These are phyloP conservation scores for Neolamprologus hecqui DNA, from an alignment of 2,113 vertebrate genomes.

Conservation along the genomic window DNA sequence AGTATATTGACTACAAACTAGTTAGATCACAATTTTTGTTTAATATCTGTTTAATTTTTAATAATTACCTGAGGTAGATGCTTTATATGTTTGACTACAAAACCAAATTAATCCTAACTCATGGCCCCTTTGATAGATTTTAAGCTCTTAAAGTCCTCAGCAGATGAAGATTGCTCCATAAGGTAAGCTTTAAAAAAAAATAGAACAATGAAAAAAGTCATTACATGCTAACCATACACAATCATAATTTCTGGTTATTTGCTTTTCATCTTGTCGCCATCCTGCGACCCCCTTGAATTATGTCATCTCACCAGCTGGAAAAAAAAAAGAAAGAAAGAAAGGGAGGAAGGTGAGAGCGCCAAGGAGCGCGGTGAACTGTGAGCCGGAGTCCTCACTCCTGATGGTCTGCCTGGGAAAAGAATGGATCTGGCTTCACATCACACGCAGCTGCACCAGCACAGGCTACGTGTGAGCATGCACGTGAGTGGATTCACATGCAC, in stretches of 20 bases:
- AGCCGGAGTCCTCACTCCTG: slow-evolving; percentile 2
- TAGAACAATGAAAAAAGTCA: background rate
- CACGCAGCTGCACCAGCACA: slow-evolving; percentile 1
- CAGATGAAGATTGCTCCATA: background rate
- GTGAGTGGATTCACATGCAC: background rate
- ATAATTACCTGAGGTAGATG: background rate
- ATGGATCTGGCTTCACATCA: slow-evolving; percentile 36
- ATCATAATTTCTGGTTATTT: background rate
- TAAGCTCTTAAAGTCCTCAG: background rate
- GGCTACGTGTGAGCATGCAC: slow-evolving; percentile 3
- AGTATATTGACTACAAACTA: background rate
- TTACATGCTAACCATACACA: background rate
- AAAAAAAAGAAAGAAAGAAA: background rate
- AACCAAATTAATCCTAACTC: background rate
- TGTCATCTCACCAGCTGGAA: background rate
- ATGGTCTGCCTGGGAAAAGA: slow-evolving; percentile 40
- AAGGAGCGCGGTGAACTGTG: background rate
- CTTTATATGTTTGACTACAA: background rate
- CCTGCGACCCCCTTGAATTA: background rate
- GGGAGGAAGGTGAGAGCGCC: background rate
- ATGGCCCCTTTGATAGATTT: background rate
- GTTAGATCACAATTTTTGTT: background rate
- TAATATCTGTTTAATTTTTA: background rate
- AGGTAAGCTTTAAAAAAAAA: background rate
- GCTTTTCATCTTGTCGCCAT: background rate